These are phyloP conservation scores for Bombycilla garrulus DNA, from an alignment of 2,113 vertebrate species.

Conservation along the genomic window DNA sequence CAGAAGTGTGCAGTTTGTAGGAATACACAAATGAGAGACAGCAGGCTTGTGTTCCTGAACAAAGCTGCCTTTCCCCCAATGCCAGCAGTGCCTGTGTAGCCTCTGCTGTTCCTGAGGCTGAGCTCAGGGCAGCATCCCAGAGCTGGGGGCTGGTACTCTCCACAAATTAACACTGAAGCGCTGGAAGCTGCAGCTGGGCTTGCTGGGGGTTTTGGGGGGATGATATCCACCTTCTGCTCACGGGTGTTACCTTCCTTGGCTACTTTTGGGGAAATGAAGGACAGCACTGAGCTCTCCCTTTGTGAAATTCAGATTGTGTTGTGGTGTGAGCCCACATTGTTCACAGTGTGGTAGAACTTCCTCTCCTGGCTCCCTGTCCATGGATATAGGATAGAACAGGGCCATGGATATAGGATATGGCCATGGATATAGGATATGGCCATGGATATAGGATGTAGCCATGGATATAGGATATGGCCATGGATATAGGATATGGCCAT, in stretches of 20 bases:
- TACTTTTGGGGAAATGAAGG: background rate
- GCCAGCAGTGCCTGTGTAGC: background rate
- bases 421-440: background rate
- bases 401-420: background rate
- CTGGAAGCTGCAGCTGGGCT: background rate
- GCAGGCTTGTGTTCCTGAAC: background rate
- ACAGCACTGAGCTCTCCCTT: background rate
- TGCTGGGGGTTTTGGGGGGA: background rate
- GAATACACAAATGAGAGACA: background rate
- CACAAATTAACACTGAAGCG: background rate
- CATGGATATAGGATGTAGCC: background rate
- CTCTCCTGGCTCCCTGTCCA: background rate
- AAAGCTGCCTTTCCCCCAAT: background rate
- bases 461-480: background rate
- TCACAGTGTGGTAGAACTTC: background rate
- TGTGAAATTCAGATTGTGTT: background rate
- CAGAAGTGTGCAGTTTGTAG: background rate
- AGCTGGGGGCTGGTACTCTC: background rate
- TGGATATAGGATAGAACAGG: background rate
- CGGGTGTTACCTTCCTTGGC: background rate
- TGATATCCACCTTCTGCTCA: accelerated
- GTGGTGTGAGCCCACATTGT: background rate
- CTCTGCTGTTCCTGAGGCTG: background rate
- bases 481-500: background rate
- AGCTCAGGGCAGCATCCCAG: background rate